Conservation (phyloP, 2,888 invertebrate genomes). For the Eristalis arbustorum region DNA sequence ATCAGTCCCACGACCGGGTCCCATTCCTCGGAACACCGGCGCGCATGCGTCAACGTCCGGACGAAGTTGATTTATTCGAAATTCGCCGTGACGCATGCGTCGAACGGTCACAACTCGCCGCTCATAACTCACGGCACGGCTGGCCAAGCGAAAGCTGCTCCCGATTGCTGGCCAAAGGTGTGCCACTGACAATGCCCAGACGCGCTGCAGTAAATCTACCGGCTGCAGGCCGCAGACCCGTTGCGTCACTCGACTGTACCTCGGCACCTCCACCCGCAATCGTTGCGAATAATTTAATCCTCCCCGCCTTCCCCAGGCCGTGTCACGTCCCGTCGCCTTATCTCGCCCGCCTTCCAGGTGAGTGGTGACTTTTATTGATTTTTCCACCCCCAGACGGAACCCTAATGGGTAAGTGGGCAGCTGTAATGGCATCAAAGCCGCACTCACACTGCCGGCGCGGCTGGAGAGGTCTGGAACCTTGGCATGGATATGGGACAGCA, state of each 20-base stretch:
- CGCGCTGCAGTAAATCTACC: conserved; percentile 26
- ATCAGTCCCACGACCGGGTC: neutral
- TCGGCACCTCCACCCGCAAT: neutral
- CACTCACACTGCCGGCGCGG: neutral
- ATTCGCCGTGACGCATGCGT: neutral
- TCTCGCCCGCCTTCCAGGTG: conserved; percentile 45
- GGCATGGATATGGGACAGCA: conserved; percentile 47
- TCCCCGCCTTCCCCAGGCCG: neutral
- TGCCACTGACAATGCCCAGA: conserved; percentile 44
- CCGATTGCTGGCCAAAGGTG: conserved; percentile 15
- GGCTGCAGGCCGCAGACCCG: conserved; percentile 26
- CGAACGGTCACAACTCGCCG: neutral
- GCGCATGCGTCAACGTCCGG: neutral
- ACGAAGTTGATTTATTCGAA: neutral
- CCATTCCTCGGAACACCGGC: neutral
- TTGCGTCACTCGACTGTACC: conserved; percentile 31
- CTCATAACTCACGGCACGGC: neutral
- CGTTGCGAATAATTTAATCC: neutral
- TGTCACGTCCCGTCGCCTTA: neutral
- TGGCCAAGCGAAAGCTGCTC: neutral
- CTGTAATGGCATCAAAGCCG: conserved; percentile 36
- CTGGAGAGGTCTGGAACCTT: conserved; percentile 67
- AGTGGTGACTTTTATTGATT: conserved; percentile 61
- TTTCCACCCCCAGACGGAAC: conserved; percentile 48
- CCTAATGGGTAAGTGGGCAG: conserved; percentile 51